phyloP scores from a whole-genome alignment of 2,113 vertebrate genomes.

The Numenius arquata region DNA sequence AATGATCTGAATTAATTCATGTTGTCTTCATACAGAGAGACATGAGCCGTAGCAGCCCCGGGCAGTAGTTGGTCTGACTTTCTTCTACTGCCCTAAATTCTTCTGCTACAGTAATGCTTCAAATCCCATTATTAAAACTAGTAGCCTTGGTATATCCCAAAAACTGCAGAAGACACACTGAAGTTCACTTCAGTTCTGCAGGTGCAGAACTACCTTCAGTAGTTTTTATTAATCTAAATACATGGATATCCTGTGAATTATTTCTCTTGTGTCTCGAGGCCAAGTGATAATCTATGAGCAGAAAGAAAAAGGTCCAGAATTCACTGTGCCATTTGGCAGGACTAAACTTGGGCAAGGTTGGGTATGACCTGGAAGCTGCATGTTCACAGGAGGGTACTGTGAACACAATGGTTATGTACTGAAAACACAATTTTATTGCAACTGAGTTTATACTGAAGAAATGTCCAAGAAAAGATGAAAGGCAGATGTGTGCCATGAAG shows the following conservation, averaged over 20 bases:
- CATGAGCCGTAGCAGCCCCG: accelerated
- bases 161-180: background rate
- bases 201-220: background rate
- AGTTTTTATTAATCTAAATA: background rate
- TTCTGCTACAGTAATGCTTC: background rate
- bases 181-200: background rate
- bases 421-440: background rate
- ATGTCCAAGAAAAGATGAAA: background rate
- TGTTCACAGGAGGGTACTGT: background rate
- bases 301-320: background rate
- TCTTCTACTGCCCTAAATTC: background rate
- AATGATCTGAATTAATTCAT: background rate
- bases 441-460: background rate
- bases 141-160: background rate
- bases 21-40: background rate
- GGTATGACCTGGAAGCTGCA: background rate
- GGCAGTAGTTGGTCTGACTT: background rate
- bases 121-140: background rate
- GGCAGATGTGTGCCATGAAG: background rate
- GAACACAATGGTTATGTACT: background rate
- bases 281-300: background rate
- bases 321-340: background rate
- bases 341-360: background rate
- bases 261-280: background rate
- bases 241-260: background rate